These are phyloP conservation scores for Megaleporinus macrocephalus DNA, from an alignment of 2,113 vertebrate species.

Conservation along the genomic window DNA sequence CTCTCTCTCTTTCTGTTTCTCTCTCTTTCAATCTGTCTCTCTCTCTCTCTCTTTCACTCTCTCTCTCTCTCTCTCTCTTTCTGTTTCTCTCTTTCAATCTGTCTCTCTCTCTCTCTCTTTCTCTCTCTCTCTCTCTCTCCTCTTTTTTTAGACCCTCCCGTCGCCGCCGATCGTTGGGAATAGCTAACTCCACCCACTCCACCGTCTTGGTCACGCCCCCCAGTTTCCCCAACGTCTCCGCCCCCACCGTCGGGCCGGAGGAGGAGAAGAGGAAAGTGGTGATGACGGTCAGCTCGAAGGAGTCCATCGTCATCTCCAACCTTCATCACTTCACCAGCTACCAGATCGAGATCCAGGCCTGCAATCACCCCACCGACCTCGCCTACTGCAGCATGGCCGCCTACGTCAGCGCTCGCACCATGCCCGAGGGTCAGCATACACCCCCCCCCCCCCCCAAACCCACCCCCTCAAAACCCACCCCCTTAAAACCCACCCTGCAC, in stretches of 20 bases:
- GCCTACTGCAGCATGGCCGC: slow-evolving; percentile 87
- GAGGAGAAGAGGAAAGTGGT: slow-evolving; percentile 74
- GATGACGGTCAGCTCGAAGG: slow-evolving; percentile 84
- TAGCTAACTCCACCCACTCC: slow-evolving; percentile 77
- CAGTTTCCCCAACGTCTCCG: slow-evolving; percentile 65
- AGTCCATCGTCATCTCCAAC: slow-evolving; percentile 89
- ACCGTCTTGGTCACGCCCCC: slow-evolving; percentile 67
- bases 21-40: too few species aligned
- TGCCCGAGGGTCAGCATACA: slow-evolving; percentile 89
- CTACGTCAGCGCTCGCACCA: slow-evolving; percentile 91
- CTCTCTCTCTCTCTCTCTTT: too few species aligned
- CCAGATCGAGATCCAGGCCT: slow-evolving; percentile 95
- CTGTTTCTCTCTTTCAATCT: too few species aligned
- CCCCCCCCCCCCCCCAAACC: too few species aligned
- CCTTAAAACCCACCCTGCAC: too few species aligned
- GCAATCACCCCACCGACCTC: slow-evolving; percentile 83
- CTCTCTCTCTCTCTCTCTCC: background rate
- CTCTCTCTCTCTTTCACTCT: too few species aligned
- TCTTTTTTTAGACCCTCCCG: slow-evolving; percentile 78
- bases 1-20: too few species aligned
- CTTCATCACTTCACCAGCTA: slow-evolving; percentile 95
- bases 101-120: too few species aligned
- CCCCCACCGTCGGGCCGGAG: slow-evolving; percentile 61
- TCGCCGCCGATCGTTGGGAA: slow-evolving; percentile 83
- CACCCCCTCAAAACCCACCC: too few species aligned